Percentiles rank a stretch among this genome's conserved stretches.
Conservation (phyloP, 2,113 vertebrate species). For the Natator depressus region DNA sequence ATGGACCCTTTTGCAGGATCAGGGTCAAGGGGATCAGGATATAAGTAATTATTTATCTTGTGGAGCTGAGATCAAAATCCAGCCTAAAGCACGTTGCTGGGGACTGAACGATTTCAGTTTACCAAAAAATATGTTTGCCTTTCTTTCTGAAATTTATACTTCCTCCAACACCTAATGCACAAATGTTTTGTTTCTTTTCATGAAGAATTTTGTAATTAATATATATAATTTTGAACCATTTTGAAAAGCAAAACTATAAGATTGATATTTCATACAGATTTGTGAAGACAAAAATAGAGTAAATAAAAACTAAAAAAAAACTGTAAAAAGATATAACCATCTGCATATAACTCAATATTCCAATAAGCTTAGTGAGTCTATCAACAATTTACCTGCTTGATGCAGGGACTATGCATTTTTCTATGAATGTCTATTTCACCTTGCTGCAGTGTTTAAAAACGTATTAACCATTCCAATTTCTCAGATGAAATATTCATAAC, state of each 20-base stretch:
- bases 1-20: background rate
- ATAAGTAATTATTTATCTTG: background rate
- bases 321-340: background rate
- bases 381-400: background rate
- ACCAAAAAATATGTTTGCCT: background rate
- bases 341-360: background rate
- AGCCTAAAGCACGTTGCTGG: fast-evolving
- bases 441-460: background rate
- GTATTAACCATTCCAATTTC: background rate
- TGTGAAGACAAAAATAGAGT: background rate
- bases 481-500: background rate
- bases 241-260: background rate
- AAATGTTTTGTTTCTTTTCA: background rate
- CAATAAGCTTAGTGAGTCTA: background rate
- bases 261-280: background rate
- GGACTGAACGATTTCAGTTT: background rate
- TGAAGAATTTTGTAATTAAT: background rate
- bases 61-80: background rate
- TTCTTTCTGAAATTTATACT: background rate
- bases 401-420: background rate
- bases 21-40: background rate
- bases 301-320: background rate
- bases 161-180: background rate
- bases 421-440: background rate
- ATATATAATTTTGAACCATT: background rate